Evolutionary conservation across 2,888 invertebrate genomes (phyloP), one percentile per base, ranked within the genome.

Genomic region (Frankliniella intonsa): DNA sequence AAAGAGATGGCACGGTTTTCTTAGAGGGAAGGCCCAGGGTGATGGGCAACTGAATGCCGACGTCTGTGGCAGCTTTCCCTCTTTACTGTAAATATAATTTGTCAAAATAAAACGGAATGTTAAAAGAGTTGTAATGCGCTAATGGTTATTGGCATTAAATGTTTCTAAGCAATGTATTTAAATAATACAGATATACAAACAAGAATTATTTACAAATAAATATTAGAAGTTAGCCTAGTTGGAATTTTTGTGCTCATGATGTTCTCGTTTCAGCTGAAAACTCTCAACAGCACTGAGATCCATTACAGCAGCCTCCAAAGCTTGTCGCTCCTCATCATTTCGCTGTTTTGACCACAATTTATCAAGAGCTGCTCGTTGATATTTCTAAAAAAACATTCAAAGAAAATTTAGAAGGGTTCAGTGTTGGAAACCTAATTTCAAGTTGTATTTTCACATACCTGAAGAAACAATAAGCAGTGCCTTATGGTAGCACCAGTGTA

Each of bases 401-500:
- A 22, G 25, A 76, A 22, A 25, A 0, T 12, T 69, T n/a, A 8
- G n/a, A 69, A 9, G 9, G n/a, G 22, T 8, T 8, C 22, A 69
- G n/a, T 22, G 69, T 25, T 22, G 17, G 7, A 62, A 62, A 19
- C 0, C 62, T 62, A 7, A 17, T 5, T 8, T 17, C 79, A 80
- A 81, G 79, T 38, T 22, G 79, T 49, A 81, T 50, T 12, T 2
- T 50, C 55, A 83, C 84, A 85, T 85, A 89, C 89, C 86, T 87
- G 87, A 27, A 95, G 91, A 86, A 92, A 94, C 85, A 91, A 91
- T 86, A 93, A 94, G 87, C 95, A 94, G 84, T 95, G 94, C 87
- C 92, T 93, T 82, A 95, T 89, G 22, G 95, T 94, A 5, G 95
- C 95, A 38, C 95, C 94, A 1, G 92, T 90, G 87, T 95, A 94